Evolutionary conservation across 2,113 vertebrate genomes (phyloP), one percentile per base, ranked within the genome.

Genomic region (Bubalus kerabau): DNA sequence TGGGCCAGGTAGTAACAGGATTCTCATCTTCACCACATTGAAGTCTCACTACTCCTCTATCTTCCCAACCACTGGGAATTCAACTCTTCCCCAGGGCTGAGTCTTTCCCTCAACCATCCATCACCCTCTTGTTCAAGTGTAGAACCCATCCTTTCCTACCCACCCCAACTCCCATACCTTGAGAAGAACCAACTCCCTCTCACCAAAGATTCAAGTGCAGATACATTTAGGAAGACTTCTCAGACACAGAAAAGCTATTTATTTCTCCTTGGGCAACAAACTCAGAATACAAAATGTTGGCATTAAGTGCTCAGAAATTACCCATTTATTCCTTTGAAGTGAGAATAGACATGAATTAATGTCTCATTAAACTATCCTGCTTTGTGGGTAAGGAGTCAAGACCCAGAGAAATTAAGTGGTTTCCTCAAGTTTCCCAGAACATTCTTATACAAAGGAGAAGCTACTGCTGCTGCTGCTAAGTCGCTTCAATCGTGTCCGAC

Each of bases 261-360:
- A 64, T 90, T 94, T 97, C 50, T 93, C 21, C 32, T 80, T 64
- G 21, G 67, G 7, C 23, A 59, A 43, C n/a, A 92, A 92, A 89
- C 26, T 24, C 21, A 26, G 30, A 94, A 26, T 57, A 93, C 43
- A 84, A 54, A 97, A 80, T 8, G 6, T 81, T 96, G 60, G 7
- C 21, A 30, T 54, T 76, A 57, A 30, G 13, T 36, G 83, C 88
- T 96, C 74, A 15, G 46, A 96, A 83, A 95, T 50, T 43, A 32
- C 7, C 16, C 6, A 64, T 93, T 90, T 59, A 80, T 84, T 46
- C 54, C 52, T 93, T 74, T 89, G 74, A 94, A 85, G 0, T 95
- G 56, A 93, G 28, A 95, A 64, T 26, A 80, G 60, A 59, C 14
- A 21, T 40, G 14, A 93, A 83, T 46, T n/a, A 48, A 60, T 11